phyloP scores from a whole-genome alignment of 2,888 invertebrate species.

The Lingula anatina region DNA sequence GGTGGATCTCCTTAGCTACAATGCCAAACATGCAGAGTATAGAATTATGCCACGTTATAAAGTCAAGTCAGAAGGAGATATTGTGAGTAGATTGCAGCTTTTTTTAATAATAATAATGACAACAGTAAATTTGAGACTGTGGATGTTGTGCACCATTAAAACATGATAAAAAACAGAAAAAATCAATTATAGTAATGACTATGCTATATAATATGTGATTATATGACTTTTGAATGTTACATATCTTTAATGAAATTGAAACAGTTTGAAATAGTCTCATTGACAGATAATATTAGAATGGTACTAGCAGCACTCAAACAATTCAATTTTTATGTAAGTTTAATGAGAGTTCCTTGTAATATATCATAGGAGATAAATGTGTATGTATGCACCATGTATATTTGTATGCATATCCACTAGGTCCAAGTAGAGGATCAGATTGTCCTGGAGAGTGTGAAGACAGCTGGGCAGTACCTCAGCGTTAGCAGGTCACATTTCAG shows the following conservation, averaged over 20 bases:
- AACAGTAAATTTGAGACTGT: too few relatives aligned
- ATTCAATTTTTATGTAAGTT: too few relatives aligned
- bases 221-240: not conserved
- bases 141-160: too few relatives aligned
- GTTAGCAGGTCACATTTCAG: conserved; percentile 32
- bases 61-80: conserved; percentile 50
- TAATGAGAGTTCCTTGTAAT: too few relatives aligned
- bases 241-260: not conserved
- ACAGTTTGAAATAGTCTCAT: too few relatives aligned
- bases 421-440: conserved; percentile 49
- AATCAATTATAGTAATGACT: too few relatives aligned
- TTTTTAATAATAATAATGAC: too few relatives aligned
- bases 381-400: not conserved
- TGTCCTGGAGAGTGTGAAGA: conserved; percentile 47
- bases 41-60: conserved; percentile 49
- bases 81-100: conserved; percentile 35
- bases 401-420: conserved; percentile 14
- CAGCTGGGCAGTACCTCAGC: conserved; percentile 44
- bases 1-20: conserved; percentile 33
- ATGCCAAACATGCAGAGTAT: conserved; percentile 46
- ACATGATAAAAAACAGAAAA: too few relatives aligned
- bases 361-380: too few relatives aligned
- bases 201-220: too few relatives aligned
- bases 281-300: too few relatives aligned
- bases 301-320: too few relatives aligned